Evolutionary conservation across 92 coral and sea anemone species (phyloP), one percentile per base, ranked within the genome.

Genomic region (Plumapathes pennacea): DNA sequence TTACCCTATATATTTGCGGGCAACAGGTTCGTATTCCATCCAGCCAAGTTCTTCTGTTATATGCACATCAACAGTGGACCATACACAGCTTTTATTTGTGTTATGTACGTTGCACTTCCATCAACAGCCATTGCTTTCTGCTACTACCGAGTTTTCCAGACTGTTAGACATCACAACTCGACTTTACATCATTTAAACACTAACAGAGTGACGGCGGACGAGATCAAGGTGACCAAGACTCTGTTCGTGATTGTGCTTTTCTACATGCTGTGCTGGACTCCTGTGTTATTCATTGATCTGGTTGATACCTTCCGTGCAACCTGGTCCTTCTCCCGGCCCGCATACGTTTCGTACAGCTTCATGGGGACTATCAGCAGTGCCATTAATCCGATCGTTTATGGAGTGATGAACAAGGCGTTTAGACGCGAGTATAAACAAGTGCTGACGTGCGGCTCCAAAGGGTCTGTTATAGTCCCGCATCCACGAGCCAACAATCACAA

Each of bases 41-140:
- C 89, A 1, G 60, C 64, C 12, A 83, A 83, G 50, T 69, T 60
- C 47, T 69, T 83, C 57, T 67, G 90, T 28, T 84, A 77, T 33
- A 36, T 50, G 1, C 47, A 55, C 17, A 54, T 71, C 17, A 57
- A 61, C 22, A 54, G 46, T 0, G 55, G 50, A 2, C 44, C 56
- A 29, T 77, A 52, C 49, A 61, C 78, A 10, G 64, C 77, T 0
- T 54, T 52, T 23, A 11, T 72, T 33, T 57, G 52, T 1, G 44
- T 64, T 4, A 22, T 72, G 10, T 59, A 54, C 36, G 63, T 71
- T 14, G 85, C 64, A 0, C 43, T 77, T 44, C 90, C 90, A 1
- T 15, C 54, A 6, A 28, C 53, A 2, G 39, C 44, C 34, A 60
- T 84, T 13, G 19, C 57, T 18, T 50, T 25, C 40, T 77, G 90